Percentiles rank a stretch among this genome's conserved stretches.
phyloP scores from a whole-genome alignment of 2,113 vertebrate species.

The Charina bottae region DNA sequence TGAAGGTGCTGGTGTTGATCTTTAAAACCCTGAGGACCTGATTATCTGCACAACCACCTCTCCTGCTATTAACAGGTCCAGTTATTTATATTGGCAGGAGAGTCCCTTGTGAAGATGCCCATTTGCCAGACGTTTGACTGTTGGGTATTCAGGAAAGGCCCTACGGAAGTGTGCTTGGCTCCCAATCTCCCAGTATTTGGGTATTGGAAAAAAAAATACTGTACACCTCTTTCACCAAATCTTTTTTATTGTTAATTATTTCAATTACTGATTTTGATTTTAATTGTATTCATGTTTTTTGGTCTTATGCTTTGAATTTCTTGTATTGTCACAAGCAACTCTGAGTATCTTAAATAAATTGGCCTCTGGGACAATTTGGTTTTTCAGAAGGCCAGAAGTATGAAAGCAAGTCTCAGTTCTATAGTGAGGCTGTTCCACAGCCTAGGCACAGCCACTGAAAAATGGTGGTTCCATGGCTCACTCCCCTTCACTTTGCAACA shows the following conservation, averaged over 20 bases:
- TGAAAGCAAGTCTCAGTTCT: not conserved
- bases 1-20: not conserved
- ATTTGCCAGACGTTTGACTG: not conserved
- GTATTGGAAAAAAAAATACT: not conserved
- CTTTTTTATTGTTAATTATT: not conserved
- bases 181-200: not conserved
- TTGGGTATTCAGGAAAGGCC: not conserved
- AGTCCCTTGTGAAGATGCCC: not conserved
- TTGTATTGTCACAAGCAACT: not conserved
- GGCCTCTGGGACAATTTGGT: not conserved
- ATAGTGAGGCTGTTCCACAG: not conserved
- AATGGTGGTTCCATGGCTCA: not conserved
- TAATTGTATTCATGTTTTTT: not conserved
- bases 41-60: not conserved
- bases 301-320: not conserved
- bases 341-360: not conserved
- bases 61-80: not conserved
- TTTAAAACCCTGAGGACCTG: not conserved
- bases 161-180: not conserved
- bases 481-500: not conserved
- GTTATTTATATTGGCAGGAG: not conserved
- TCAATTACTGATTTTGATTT: not conserved
- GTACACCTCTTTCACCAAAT: not conserved
- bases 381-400: not conserved
- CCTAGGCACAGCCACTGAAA: not conserved